These are phyloP conservation scores for Cacoxenus indagator DNA, from an alignment of 2,888 invertebrate genomes.

Conservation along the genomic window DNA sequence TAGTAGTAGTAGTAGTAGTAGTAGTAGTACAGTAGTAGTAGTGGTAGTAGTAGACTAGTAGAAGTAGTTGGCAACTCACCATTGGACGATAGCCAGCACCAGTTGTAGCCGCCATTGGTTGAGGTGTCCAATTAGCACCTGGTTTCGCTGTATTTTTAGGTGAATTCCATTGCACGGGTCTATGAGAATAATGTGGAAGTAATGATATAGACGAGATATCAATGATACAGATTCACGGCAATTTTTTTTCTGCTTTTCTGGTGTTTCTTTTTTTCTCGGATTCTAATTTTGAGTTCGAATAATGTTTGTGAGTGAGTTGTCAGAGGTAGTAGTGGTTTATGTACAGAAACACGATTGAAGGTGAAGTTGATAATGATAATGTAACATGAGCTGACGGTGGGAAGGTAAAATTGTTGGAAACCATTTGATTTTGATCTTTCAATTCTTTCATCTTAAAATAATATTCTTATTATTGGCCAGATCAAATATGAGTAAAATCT, in stretches of 20 bases:
- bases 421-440: too few relatives aligned
- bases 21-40: slow-evolving; percentile 45
- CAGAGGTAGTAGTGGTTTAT: background rate
- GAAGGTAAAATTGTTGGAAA: too few relatives aligned
- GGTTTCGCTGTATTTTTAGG: slow-evolving; percentile 89
- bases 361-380: background rate
- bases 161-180: slow-evolving; percentile 92
- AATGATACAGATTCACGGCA: slow-evolving; percentile 45
- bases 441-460: too few relatives aligned
- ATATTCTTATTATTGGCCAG: too few relatives aligned
- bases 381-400: too few relatives aligned
- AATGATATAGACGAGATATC: slow-evolving; percentile 57
- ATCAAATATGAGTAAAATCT: too few relatives aligned
- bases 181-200: slow-evolving; percentile 70
- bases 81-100: slow-evolving; percentile 90
- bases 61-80: slow-evolving; percentile 74
- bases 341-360: background rate
- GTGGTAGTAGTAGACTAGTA: slow-evolving; percentile 40
- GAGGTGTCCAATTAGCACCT: slow-evolving; percentile 86
- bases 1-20: slow-evolving; percentile 34
- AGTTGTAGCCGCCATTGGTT: slow-evolving; percentile 90
- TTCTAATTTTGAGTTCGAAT: slow-evolving; percentile 20
- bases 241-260: slow-evolving; percentile 30
- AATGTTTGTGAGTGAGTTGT: background rate
- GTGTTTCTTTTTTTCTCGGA: background rate